Conservation (phyloP, 1,140 invertebrate genomes). For the Drosophila repleta region DNA sequence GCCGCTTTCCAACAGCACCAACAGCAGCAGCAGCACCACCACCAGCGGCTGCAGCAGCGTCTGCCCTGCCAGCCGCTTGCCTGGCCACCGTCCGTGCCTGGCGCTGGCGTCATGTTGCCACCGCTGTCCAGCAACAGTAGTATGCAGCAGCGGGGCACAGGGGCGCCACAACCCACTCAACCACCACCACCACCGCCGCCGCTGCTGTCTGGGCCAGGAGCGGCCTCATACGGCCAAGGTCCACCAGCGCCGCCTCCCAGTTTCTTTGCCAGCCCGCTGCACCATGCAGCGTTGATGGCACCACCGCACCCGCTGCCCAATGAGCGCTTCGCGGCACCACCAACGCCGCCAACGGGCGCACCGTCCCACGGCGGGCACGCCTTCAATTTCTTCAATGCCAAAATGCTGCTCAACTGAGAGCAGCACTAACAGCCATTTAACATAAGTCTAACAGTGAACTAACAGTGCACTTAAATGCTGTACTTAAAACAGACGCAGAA, state of each 20-base stretch:
- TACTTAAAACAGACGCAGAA: constrained; percentile 62
- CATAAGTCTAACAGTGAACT: constrained; percentile 20
- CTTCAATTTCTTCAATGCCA: constrained; percentile 77
- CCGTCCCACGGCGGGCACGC: constrained; percentile 49
- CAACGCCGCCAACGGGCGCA: constrained; percentile 36
- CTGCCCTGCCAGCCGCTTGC: constrained; percentile 45
- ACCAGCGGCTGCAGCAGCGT: constrained; percentile 46
- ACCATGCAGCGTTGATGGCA: constrained; percentile 57
- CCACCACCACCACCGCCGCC: constrained; percentile 56
- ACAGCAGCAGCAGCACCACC: constrained; percentile 52
- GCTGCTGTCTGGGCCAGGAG: constrained; percentile 38
- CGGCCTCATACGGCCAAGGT: constrained; percentile 23
- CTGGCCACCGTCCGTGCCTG: constrained; percentile 54
- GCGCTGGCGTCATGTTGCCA: constrained; percentile 59
- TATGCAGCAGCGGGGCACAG: constrained; percentile 12
- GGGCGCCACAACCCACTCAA: background rate
- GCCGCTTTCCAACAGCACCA: constrained; percentile 55
- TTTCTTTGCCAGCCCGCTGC: constrained; percentile 40
- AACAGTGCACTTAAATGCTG: constrained; percentile 75
- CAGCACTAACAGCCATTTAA: constrained; percentile 14
- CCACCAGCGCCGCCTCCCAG: constrained; percentile 35
- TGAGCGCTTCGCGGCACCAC: constrained; percentile 29
- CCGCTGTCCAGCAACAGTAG: constrained; percentile 48
- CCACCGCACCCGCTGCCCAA: constrained; percentile 55
- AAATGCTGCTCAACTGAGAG: constrained; percentile 72